Conservation (phyloP, 2,888 invertebrate genomes). For the Cinara cedri region DNA sequence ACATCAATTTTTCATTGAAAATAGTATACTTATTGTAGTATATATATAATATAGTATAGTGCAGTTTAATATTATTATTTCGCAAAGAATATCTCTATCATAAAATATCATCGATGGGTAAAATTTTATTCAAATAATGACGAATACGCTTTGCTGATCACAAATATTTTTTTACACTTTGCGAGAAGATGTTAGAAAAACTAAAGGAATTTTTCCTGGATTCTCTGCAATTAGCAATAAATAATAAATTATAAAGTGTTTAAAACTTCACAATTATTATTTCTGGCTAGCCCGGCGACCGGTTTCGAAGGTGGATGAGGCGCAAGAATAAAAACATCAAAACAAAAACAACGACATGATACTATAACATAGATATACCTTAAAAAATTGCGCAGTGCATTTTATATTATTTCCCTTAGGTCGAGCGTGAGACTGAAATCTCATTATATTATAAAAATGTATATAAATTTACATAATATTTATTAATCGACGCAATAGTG, state of each 20-base stretch:
- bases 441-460: neutral
- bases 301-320: neutral
- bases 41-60: no score
- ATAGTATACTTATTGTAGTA: no score
- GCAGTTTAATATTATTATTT: no score
- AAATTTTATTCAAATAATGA: no score
- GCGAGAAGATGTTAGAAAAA: no score
- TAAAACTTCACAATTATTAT: neutral
- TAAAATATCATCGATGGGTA: no score
- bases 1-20: no score
- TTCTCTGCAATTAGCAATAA: no score
- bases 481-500: slow-evolving; percentile 29
- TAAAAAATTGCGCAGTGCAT: slow-evolving; percentile 24
- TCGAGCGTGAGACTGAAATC: neutral
- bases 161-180: no score
- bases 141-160: no score
- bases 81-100: no score
- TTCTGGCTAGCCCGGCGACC: neutral
- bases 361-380: neutral
- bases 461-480: slow-evolving; percentile 37
- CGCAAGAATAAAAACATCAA: neutral
- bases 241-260: neutral
- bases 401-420: slow-evolving; percentile 1
- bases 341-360: neutral
- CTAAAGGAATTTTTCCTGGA: neutral